Percentiles rank a stretch among this genome's conserved stretches.
These are phyloP conservation scores for Tetraneura akinire DNA, from an alignment of 1,140 invertebrate species.

Conservation along the genomic window DNA sequence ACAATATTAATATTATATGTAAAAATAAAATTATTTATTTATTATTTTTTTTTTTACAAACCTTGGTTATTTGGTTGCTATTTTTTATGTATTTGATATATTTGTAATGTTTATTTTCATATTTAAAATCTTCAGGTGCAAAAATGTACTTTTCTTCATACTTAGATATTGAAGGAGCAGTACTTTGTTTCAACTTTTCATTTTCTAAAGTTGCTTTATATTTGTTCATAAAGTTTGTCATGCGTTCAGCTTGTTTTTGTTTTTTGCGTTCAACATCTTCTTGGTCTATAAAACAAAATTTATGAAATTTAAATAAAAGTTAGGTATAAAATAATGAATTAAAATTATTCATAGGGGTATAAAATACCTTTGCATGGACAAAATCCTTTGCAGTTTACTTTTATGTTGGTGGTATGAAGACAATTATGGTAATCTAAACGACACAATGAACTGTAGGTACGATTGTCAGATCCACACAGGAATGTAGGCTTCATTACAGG, in stretches of 20 bases:
- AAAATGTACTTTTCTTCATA: constrained; percentile 63
- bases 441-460: constrained; percentile 88
- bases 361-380: constrained; percentile 80
- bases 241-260: constrained; percentile 66
- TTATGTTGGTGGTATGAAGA: constrained; percentile 75
- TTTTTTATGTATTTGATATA: constrained; percentile 77
- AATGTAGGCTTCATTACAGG: constrained; percentile 77
- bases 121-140: constrained; percentile 76
- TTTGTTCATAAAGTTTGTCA: constrained; percentile 69
- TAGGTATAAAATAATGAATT: background rate
- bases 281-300: constrained; percentile 59
- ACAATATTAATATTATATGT: constrained; percentile 3
- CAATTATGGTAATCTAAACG: constrained; percentile 90
- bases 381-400: constrained; percentile 82
- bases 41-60: constrained; percentile 56
- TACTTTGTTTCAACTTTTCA: constrained; percentile 47
- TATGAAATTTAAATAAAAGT: background rate
- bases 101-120: constrained; percentile 79
- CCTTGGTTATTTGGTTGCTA: constrained; percentile 71
- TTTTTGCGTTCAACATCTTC: constrained; percentile 64
- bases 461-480: constrained; percentile 86
- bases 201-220: constrained; percentile 58
- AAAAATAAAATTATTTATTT: background rate
- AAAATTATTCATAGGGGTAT: background rate
- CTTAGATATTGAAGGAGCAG: constrained; percentile 21